Evolutionary conservation across 2,797 vertebrate species (phyloP).

Genomic region (Thripadectes ignobilis): DNA sequence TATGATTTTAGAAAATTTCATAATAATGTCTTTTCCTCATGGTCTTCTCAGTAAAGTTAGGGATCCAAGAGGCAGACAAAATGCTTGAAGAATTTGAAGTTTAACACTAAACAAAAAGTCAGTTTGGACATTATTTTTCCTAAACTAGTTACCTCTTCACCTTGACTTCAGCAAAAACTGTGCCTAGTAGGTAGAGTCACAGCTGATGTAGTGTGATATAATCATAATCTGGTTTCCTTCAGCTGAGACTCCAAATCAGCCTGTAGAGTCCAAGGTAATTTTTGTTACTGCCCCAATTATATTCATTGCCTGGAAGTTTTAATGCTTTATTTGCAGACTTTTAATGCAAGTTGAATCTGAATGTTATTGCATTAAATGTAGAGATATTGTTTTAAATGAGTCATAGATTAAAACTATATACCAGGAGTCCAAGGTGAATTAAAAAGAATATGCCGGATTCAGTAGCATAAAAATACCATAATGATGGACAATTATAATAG

Average conservation of each 20-base stretch:
- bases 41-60: not conserved
- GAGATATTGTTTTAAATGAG: slow-evolving; percentile 24
- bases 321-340: not conserved
- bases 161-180: not conserved
- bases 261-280: not conserved
- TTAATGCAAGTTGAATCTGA: slow-evolving; percentile 7
- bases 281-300: not conserved
- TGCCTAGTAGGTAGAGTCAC: not conserved
- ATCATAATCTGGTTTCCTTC: not conserved
- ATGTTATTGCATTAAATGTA: slow-evolving; percentile 22
- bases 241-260: not conserved
- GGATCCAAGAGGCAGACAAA: not conserved
- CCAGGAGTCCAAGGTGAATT: slow-evolving; percentile 34
- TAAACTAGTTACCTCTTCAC: not conserved
- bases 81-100: not conserved
- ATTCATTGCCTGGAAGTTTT: not conserved
- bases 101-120: not conserved
- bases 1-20: not conserved
- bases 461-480: not conserved
- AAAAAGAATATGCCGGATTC: slow-evolving; percentile 18
- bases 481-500: slow-evolving; percentile 13
- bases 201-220: not conserved
- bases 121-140: not conserved
- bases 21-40: not conserved
- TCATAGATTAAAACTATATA: not conserved